phyloP scores from a whole-genome alignment of 2,797 vertebrate species.

The Momotus momota region DNA sequence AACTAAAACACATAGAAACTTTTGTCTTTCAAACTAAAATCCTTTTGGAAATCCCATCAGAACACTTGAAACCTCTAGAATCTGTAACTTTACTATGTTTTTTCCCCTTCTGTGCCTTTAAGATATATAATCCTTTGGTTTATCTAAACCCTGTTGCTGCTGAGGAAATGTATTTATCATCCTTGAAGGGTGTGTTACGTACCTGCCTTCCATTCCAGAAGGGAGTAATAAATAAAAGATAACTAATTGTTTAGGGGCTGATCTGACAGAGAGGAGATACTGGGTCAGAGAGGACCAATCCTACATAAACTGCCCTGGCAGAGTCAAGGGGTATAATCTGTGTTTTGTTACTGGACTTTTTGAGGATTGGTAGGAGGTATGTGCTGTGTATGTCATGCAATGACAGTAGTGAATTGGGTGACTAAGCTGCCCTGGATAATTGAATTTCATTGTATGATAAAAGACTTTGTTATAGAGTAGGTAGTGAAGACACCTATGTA shows the following conservation, averaged over 20 bases:
- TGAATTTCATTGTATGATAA: background rate
- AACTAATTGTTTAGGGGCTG: slow-evolving; percentile 15
- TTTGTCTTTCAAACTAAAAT: background rate
- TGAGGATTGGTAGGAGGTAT: background rate
- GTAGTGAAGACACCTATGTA: background rate
- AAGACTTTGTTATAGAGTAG: background rate
- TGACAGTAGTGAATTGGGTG: background rate
- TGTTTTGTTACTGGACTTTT: background rate
- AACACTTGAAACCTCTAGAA: background rate
- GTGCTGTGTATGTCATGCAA: background rate
- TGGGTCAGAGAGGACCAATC: background rate
- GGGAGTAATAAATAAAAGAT: slow-evolving; percentile 8
- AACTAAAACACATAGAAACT: background rate
- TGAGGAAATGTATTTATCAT: slow-evolving; percentile 28
- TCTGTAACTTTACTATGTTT: background rate
- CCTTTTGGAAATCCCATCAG: background rate
- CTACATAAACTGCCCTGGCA: background rate
- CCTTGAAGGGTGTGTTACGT: background rate
- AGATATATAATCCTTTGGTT: slow-evolving; percentile 1
- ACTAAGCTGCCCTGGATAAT: background rate
- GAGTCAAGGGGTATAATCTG: background rate
- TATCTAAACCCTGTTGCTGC: background rate
- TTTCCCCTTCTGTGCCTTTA: background rate
- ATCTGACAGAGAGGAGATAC: background rate
- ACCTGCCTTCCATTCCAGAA: background rate